Evolutionary conservation across 2,113 vertebrate species (phyloP).

Genomic region (Phaethornis superciliosus): DNA sequence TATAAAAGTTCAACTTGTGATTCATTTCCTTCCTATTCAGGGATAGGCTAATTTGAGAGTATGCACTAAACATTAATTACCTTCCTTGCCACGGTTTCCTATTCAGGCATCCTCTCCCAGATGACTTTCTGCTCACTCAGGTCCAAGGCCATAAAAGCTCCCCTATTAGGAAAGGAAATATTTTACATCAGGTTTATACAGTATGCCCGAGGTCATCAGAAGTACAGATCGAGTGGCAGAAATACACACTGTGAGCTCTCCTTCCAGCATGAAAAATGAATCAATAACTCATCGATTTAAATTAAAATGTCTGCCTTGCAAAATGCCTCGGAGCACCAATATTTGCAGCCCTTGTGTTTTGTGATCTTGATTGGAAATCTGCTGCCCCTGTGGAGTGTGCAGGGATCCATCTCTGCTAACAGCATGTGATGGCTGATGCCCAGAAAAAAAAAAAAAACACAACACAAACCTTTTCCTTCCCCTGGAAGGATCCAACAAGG

Average conservation of each 20-base stretch:
- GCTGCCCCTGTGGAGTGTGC: neutral
- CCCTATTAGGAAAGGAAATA: slow-evolving; percentile 55
- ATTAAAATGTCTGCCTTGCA: slow-evolving; percentile 56
- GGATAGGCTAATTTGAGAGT: slow-evolving; percentile 50
- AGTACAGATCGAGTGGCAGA: slow-evolving; percentile 59
- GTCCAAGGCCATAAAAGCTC: slow-evolving; percentile 39
- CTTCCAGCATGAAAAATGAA: slow-evolving; percentile 41
- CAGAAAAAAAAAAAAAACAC: neutral
- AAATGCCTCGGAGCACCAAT: neutral
- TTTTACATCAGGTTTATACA: slow-evolving; percentile 49
- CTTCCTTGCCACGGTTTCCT: neutral
- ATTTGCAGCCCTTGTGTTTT: neutral
- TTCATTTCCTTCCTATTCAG: slow-evolving; percentile 52
- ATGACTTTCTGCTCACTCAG: neutral
- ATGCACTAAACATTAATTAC: slow-evolving; percentile 12
- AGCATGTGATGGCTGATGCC: neutral
- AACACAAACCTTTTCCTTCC: neutral
- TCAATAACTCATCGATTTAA: slow-evolving; percentile 68
- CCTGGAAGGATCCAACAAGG: slow-evolving; percentile 31
- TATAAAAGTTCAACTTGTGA: slow-evolving; percentile 22
- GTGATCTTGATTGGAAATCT: neutral
- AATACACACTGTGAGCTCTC: slow-evolving; percentile 47
- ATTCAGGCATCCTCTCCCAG: slow-evolving; percentile 10
- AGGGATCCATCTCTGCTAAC: slow-evolving; percentile 29
- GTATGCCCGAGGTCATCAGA: slow-evolving; percentile 62